Evolutionary conservation across 2,797 vertebrate genomes (phyloP).

Genomic region (Danio kyathit): DNA sequence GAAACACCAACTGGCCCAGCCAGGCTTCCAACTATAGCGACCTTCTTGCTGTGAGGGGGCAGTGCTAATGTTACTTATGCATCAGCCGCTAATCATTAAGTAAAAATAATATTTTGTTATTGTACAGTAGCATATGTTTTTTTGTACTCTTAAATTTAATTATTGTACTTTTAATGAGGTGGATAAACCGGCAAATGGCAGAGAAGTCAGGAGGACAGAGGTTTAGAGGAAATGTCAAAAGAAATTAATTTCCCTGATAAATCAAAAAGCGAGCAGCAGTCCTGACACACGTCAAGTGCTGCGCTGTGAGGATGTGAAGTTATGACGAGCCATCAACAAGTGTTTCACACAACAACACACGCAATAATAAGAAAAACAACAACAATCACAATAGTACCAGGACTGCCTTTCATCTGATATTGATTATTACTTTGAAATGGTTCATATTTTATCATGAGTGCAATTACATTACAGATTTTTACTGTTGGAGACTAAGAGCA

Average conservation of each 20-base stretch:
- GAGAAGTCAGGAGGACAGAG: conserved; percentile 24
- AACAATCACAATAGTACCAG: conserved; percentile 1
- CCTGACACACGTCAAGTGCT: conserved; percentile 34
- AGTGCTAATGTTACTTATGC: too few relatives aligned
- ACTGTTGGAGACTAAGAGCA: background rate
- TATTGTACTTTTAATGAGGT: conserved; percentile 6
- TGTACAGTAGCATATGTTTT: background rate
- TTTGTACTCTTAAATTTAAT: background rate
- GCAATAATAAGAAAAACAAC: conserved; percentile 7
- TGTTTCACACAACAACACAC: conserved; percentile 17
- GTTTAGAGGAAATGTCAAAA: conserved; percentile 37
- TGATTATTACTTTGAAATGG: conserved; percentile 21
- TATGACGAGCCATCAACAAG: conserved; percentile 33
- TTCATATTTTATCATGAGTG: conserved; percentile 12
- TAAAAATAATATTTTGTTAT: background rate
- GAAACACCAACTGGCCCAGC: too few relatives aligned
- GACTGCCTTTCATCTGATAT: conserved; percentile 11
- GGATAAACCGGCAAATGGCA: background rate
- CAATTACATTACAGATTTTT: conserved; percentile 3
- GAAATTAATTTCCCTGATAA: conserved; percentile 47
- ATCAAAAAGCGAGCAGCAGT: conserved; percentile 19
- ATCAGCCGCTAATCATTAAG: background rate
- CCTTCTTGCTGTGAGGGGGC: too few relatives aligned
- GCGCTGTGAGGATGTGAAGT: conserved; percentile 16
- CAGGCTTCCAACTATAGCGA: too few relatives aligned